Evolutionary conservation across 1,140 invertebrate genomes (phyloP).

Genomic region (Drosophila lacertosa): DNA sequence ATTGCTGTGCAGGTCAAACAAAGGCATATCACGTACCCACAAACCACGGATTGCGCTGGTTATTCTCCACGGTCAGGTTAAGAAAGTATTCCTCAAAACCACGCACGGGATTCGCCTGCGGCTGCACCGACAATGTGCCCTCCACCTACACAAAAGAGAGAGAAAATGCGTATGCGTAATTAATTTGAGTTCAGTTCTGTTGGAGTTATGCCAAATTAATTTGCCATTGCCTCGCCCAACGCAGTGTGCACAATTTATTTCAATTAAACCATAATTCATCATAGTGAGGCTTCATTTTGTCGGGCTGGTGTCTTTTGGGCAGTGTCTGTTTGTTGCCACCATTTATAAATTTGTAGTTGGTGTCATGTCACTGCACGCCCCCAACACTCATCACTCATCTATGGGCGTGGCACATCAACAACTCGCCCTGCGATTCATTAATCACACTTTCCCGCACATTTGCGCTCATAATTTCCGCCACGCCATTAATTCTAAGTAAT

Average conservation of each 20-base stretch:
- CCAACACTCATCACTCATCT: constrained; percentile 18
- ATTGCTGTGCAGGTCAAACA: background rate
- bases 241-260: constrained; percentile 80
- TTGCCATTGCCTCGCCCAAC: constrained; percentile 39
- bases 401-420: constrained; percentile 41
- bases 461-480: constrained; percentile 65
- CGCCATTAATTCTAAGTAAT: constrained; percentile 17
- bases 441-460: constrained; percentile 72
- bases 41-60: constrained; percentile 96
- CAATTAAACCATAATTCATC: constrained; percentile 79
- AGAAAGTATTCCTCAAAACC: constrained; percentile 96
- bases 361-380: constrained; percentile 54
- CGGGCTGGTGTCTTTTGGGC: constrained; percentile 8
- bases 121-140: constrained; percentile 96
- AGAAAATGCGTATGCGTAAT: constrained; percentile 61
- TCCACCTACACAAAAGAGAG: constrained; percentile 85
- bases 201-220: constrained; percentile 69
- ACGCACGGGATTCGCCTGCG: constrained; percentile 92
- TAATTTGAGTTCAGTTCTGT: constrained; percentile 35
- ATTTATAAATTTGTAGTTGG: constrained; percentile 67
- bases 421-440: constrained; percentile 50
- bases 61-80: constrained; percentile 92
- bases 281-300: constrained; percentile 40
- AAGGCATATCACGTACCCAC: constrained; percentile 87
- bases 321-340: constrained; percentile 44